Conservation (phyloP, 2,888 invertebrate species). For the Hypomecis atomaria region DNA sequence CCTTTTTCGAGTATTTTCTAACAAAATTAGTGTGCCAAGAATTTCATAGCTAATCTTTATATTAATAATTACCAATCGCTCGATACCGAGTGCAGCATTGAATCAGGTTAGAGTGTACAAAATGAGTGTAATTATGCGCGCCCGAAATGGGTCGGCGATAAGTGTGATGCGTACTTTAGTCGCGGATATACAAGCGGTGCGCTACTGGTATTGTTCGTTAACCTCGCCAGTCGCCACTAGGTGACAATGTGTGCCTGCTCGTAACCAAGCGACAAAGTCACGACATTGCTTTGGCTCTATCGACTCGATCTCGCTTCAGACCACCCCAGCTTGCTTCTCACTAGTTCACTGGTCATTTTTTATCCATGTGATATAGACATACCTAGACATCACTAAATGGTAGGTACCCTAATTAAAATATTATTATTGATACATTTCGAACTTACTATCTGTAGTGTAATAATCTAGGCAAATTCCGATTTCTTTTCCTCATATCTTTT, state of each 20-base stretch:
- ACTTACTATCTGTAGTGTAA: too few species aligned
- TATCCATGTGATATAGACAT: not conserved
- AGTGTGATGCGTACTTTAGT: conserved; percentile 52
- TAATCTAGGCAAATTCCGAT: too few species aligned
- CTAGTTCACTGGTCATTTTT: not conserved
- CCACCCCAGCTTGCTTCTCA: conserved; percentile 1
- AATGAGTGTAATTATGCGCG: conserved; percentile 59
- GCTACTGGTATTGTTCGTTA: conserved; percentile 38
- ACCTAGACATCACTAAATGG: too few species aligned
- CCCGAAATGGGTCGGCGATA: conserved; percentile 63
- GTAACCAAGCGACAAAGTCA: conserved; percentile 27
- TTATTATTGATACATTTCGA: too few species aligned
- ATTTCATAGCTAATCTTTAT: conserved; percentile 24
- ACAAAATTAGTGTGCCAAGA: conserved; percentile 12
- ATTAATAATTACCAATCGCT: conserved; percentile 27
- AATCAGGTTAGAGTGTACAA: conserved; percentile 50
- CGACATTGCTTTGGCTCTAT: conserved; percentile 17
- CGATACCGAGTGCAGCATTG: conserved; percentile 39
- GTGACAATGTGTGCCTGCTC: conserved; percentile 31
- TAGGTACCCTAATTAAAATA: too few species aligned
- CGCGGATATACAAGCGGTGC: conserved; percentile 42
- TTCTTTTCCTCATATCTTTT: too few species aligned
- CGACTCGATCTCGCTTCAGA: conserved; percentile 13
- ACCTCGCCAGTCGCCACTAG: conserved; percentile 30
- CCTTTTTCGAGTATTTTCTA: not conserved